phyloP scores from a whole-genome alignment of 2,888 invertebrate genomes.

The Clunio marinus region DNA sequence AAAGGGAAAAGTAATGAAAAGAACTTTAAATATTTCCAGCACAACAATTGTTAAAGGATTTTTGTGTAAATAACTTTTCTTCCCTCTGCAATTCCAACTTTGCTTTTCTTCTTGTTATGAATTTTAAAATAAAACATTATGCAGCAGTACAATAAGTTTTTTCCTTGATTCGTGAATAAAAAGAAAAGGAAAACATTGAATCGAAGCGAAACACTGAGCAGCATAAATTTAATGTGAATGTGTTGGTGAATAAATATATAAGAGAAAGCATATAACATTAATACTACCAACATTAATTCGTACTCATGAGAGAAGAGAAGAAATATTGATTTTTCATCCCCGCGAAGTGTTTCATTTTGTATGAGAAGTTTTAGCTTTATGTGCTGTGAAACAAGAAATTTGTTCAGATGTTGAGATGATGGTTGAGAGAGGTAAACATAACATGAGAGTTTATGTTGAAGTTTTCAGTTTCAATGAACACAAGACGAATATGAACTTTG shows the following conservation, averaged over 20 bases:
- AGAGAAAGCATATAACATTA: not conserved
- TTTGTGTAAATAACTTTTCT: constrained; percentile 2
- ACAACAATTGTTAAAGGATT: no score
- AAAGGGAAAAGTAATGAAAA: no score
- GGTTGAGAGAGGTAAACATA: not conserved
- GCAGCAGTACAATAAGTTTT: constrained; percentile 4
- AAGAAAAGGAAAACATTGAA: constrained; percentile 10
- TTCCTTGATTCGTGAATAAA: no score
- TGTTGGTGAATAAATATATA: not conserved
- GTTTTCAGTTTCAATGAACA: no score
- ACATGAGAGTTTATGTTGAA: not conserved
- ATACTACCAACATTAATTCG: no score
- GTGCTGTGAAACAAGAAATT: not conserved
- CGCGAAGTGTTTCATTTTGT: not conserved
- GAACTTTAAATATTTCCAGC: no score
- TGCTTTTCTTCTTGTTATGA: constrained; percentile 27
- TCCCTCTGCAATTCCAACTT: not conserved
- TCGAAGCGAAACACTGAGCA: not conserved
- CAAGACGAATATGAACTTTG: no score
- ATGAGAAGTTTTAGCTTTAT: not conserved
- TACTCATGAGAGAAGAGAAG: not conserved
- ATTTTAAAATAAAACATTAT: constrained; percentile 23
- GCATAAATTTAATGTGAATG: not conserved
- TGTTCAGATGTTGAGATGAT: constrained; percentile 15
- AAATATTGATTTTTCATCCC: constrained; percentile 18